Base-by-base conservation (phyloP, 2,888 invertebrate genomes). In the Pelosia muscerda region DNA sequence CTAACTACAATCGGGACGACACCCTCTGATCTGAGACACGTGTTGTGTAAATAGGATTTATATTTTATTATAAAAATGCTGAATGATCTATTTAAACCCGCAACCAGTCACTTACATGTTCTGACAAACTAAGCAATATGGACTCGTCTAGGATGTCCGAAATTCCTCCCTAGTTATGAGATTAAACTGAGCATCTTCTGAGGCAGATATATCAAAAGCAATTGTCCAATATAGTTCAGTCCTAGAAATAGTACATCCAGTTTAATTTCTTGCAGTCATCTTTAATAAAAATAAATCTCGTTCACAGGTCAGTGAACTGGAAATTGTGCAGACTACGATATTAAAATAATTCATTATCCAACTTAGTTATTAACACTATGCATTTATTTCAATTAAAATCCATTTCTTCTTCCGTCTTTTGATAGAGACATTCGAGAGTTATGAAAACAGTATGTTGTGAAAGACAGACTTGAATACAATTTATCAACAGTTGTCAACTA, bases 311-410 rank as follows among this genome's bases (percentile, higher is more conserved):
- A 53, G 53, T 58, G 26, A 22, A n/a, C 53, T 2, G 15, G 34
- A 53, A 8, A 11, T 58, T 34, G 25, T n/a, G 25, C 26, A 31
- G 49, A 28, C 23, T n/a, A 34, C 34, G 54, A 31, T 53, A 23
- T 49, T 49, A 26, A 26, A 53, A 25, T 42, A 38, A 57, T 26
- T 42, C 42, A n/a, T 26, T 11, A 31, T 10, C 6, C 11, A 34
- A 23, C 53, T 31, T n/a, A 22, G 23, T 55, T 61, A 66, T 61
- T 55, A 22, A 25, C 28, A n/a, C n/a, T 19, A 6, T 61, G 11
- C n/a, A 28, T 28, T 62, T 22, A 55, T 62, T 66, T 62, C 22
- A 54, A 57, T 49, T 49, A 19, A 1, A 42, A 57, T 53, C 38
- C 15, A 31, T 49, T 49, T 56, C 19, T 23, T 23, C 19, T 34